A percentile compares a stretch with the other conserved stretches of the same genome.
These are phyloP conservation scores for Discoglossus pictus DNA, from an alignment of 2,797 vertebrate genomes.

Conservation along the genomic window DNA sequence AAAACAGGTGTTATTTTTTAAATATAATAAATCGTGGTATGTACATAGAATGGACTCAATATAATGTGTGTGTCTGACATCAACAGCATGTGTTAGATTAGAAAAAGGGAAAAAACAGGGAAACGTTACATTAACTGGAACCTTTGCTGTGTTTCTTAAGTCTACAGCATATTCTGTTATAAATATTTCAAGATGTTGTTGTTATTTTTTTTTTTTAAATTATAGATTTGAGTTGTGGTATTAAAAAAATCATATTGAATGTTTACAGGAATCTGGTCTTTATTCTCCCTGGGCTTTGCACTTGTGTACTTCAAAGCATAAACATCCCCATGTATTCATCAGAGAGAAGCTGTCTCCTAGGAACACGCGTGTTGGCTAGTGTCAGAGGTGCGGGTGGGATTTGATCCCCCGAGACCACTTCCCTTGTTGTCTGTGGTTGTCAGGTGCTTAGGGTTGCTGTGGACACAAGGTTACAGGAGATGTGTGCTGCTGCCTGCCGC, in stretches of 20 bases:
- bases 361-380: slow-evolving; percentile 9
- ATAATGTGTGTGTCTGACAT: too few relatives aligned
- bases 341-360: slow-evolving; percentile 24
- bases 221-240: slow-evolving; percentile 7
- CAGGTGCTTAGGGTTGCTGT: slow-evolving; percentile 5
- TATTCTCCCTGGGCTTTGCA: slow-evolving; percentile 21
- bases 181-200: too few relatives aligned
- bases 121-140: too few relatives aligned
- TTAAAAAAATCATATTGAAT: slow-evolving; percentile 43
- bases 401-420: slow-evolving; percentile 33
- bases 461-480: slow-evolving; percentile 39
- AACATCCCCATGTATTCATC: slow-evolving; percentile 43
- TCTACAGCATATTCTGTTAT: too few relatives aligned
- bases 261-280: slow-evolving; percentile 13
- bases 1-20: too few relatives aligned
- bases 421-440: slow-evolving; percentile 37
- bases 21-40: slow-evolving; percentile 1
- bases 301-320: slow-evolving; percentile 43
- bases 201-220: slow-evolving; percentile 29
- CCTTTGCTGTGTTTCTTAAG: too few relatives aligned
- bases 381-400: slow-evolving; percentile 23
- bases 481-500: slow-evolving; percentile 22
- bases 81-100: too few relatives aligned
- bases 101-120: too few relatives aligned
- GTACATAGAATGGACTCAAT: too few relatives aligned